Percentiles rank a stretch among this genome's conserved stretches.
These are phyloP conservation scores for Bathynomus jamesi DNA, from an alignment of 1,140 invertebrate species.

Conservation along the genomic window DNA sequence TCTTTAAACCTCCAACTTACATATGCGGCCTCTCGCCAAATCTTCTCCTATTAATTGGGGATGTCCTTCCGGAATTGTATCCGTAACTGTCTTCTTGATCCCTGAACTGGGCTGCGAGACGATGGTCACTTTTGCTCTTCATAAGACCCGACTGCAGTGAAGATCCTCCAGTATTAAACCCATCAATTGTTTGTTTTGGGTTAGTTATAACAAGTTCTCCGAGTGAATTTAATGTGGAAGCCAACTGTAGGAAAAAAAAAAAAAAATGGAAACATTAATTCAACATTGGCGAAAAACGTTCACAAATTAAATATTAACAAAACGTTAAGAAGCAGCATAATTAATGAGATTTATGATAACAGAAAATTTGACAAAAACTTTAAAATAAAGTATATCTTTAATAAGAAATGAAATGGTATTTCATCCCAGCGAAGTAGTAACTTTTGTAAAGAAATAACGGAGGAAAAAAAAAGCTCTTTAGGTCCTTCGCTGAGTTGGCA, in stretches of 20 bases:
- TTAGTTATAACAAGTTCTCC: constrained; percentile 74
- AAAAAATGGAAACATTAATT: background rate
- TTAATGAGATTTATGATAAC: no score
- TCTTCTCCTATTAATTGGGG: constrained; percentile 33
- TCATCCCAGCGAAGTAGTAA: no score
- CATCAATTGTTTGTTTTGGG: constrained; percentile 48
- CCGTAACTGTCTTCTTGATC: constrained; percentile 61
- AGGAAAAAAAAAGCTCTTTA: no score
- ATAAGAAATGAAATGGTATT: no score
- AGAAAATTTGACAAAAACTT: no score
- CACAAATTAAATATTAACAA: background rate
- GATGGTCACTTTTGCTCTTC: constrained; percentile 87
- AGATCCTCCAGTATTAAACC: constrained; percentile 37
- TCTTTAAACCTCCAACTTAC: no score
- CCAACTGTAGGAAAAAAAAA: constrained; percentile 52
- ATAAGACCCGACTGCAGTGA: constrained; percentile 62
- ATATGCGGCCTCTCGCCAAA: constrained; percentile 39
- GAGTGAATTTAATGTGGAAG: constrained; percentile 71
- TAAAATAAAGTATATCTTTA: no score
- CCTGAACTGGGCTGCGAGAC: constrained; percentile 77
- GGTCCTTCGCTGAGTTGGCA: no score
- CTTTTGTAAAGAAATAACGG: no score
- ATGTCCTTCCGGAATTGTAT: constrained; percentile 33
- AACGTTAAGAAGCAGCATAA: no score
- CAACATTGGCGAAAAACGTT: background rate